These are phyloP conservation scores for Dione vanillae DNA, from an alignment of 2,888 invertebrate species.

Conservation along the genomic window DNA sequence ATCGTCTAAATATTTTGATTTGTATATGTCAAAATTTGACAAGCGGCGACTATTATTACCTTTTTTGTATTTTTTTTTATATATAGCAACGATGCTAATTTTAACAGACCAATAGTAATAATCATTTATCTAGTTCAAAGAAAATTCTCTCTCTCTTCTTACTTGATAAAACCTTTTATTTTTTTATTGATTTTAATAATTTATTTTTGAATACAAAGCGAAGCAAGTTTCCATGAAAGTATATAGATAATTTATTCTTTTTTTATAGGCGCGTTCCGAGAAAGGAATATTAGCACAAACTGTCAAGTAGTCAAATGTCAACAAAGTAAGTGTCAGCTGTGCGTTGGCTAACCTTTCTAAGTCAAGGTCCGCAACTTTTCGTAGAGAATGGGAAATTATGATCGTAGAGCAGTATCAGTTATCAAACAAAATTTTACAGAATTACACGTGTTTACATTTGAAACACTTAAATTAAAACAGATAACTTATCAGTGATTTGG, in stretches of 20 bases:
- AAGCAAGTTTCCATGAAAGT: too few species aligned
- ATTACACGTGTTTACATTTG: slow-evolving; percentile 52
- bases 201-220: too few species aligned
- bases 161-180: too few species aligned
- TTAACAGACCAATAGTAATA: slow-evolving; percentile 56
- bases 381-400: slow-evolving; percentile 69
- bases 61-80: background rate
- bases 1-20: slow-evolving; percentile 14
- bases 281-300: background rate
- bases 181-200: too few species aligned
- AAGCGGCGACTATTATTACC: background rate
- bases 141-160: too few species aligned
- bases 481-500: slow-evolving; percentile 55
- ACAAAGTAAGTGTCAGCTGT: slow-evolving; percentile 38
- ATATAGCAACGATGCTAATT: slow-evolving; percentile 29
- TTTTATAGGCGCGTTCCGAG: too few species aligned
- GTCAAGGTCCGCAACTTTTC: slow-evolving; percentile 57
- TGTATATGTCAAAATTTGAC: slow-evolving; percentile 8
- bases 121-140: too few species aligned
- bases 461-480: slow-evolving; percentile 35
- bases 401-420: slow-evolving; percentile 53
- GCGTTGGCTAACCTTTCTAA: slow-evolving; percentile 64
- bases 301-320: slow-evolving; percentile 22
- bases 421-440: slow-evolving; percentile 57
- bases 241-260: too few species aligned